Evolutionary conservation across 37 sponge, comb jelly and placozoan species (phyloP).

Genomic region (Petrosia ficiformis): DNA sequence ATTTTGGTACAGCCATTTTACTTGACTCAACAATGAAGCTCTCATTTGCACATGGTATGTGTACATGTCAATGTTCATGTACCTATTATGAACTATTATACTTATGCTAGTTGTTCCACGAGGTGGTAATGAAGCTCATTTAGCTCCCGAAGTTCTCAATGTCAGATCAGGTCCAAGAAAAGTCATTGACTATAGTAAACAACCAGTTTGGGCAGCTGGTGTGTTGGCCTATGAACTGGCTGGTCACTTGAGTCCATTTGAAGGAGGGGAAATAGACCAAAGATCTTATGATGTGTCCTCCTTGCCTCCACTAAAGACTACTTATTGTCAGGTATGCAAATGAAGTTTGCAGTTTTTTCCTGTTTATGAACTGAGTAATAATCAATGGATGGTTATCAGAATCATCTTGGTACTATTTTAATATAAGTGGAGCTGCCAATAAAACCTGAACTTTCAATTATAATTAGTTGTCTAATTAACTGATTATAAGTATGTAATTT

Average conservation of each 20-base stretch:
- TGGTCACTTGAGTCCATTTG: conserved; percentile 48
- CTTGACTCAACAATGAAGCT: conserved; percentile 41
- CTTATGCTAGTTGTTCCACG: neutral
- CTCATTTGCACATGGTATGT: conserved; percentile 48
- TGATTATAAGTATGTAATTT: too few relatives aligned
- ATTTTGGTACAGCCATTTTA: conserved; percentile 70
- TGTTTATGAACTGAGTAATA: neutral
- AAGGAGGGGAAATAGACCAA: conserved; percentile 33
- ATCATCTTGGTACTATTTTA: too few relatives aligned
- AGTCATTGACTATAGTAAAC: conserved; percentile 48
- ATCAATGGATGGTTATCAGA: too few relatives aligned
- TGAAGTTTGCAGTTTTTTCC: neutral
- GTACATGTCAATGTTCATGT: too few relatives aligned
- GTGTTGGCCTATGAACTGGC: conserved; percentile 77
- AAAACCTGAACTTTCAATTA: conserved; percentile 1
- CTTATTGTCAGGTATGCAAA: neutral
- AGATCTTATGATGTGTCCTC: conserved; percentile 25
- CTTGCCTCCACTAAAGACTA: conserved; percentile 38
- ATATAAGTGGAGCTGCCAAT: neutral
- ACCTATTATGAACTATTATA: too few relatives aligned
- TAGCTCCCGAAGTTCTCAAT: conserved; percentile 73
- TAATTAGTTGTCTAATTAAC: too few relatives aligned
- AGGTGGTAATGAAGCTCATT: conserved; percentile 68
- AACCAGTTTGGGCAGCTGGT: conserved; percentile 85
- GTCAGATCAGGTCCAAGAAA: conserved; percentile 56